Evolutionary conservation across 2,113 vertebrate genomes (phyloP).

Genomic region (Pseudopodoces humilis): DNA sequence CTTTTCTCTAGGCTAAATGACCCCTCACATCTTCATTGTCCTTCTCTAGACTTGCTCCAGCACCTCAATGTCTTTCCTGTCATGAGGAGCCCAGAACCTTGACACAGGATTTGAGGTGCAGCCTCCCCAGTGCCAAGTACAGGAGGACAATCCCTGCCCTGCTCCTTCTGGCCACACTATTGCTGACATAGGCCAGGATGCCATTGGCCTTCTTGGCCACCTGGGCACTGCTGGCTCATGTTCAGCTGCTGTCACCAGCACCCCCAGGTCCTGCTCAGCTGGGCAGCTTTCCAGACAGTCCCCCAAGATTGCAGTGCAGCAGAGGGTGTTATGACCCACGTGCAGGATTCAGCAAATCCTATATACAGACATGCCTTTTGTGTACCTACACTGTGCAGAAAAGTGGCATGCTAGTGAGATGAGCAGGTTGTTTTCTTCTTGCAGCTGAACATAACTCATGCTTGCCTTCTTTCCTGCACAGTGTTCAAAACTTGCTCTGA

Average conservation of each 20-base stretch:
- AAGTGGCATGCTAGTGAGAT: not conserved
- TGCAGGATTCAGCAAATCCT: not conserved
- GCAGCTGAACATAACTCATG: fast-evolving
- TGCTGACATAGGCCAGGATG: not conserved
- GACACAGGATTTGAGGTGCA: fast-evolving
- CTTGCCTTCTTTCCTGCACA: not conserved
- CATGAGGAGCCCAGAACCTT: not conserved
- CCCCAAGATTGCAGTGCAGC: fast-evolving
- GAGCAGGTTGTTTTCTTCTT: not conserved
- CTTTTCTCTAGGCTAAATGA: not conserved
- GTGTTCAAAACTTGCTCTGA: not conserved
- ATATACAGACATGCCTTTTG: not conserved
- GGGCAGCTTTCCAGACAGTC: not conserved
- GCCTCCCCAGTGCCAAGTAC: fast-evolving
- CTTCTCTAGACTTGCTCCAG: fast-evolving
- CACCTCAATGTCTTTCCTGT: not conserved
- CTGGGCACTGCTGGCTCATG: not conserved
- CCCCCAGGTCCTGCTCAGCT: not conserved
- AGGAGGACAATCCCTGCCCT: fast-evolving
- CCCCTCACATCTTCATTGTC: not conserved
- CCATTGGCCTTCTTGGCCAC: not conserved
- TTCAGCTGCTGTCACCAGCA: not conserved
- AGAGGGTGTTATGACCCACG: too few species aligned
- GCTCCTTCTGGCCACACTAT: not conserved
- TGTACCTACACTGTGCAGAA: not conserved